Evolutionary conservation across 2,113 vertebrate genomes (phyloP).

Genomic region (Chauna torquata): DNA sequence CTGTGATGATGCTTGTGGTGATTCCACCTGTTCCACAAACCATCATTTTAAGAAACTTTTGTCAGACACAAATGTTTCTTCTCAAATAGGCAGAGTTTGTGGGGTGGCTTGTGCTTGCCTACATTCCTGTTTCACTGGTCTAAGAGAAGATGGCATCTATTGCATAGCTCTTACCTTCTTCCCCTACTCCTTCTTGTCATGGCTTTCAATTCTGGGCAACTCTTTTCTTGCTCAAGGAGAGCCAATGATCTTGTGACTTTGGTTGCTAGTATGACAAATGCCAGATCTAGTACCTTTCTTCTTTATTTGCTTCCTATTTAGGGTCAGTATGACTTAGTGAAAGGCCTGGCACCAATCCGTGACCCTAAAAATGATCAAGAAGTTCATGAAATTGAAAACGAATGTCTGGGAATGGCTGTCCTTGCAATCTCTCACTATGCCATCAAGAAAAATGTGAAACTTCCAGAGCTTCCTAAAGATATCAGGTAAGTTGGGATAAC

Average conservation of each 20-base stretch:
- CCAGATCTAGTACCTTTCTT: neutral
- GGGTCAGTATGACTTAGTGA: conserved; percentile 94
- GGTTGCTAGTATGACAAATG: neutral
- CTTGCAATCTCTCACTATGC: conserved; percentile 92
- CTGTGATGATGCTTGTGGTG: neutral
- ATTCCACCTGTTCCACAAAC: neutral
- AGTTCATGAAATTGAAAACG: conserved; percentile 93
- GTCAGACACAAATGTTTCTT: neutral
- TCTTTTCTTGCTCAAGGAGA: neutral
- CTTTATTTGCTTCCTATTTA: conserved; percentile 12
- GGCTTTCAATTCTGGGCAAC: neutral
- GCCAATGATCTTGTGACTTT: neutral
- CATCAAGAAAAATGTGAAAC: conserved; percentile 75
- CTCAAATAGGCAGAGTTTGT: neutral
- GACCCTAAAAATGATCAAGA: conserved; percentile 83
- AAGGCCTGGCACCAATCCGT: conserved; percentile 87
- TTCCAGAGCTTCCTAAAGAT: conserved; percentile 82
- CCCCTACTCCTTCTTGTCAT: neutral
- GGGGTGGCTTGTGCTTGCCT: neutral
- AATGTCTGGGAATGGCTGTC: conserved; percentile 97
- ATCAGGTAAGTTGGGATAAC: conserved; percentile 78
- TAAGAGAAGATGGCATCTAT: neutral
- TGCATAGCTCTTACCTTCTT: neutral
- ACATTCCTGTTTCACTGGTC: neutral
- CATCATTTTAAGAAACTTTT: neutral